A percentile compares a stretch with the other conserved stretches of the same genome.
phyloP scores from a whole-genome alignment of 2,888 invertebrate genomes.

The Barypeithes pellucidus region DNA sequence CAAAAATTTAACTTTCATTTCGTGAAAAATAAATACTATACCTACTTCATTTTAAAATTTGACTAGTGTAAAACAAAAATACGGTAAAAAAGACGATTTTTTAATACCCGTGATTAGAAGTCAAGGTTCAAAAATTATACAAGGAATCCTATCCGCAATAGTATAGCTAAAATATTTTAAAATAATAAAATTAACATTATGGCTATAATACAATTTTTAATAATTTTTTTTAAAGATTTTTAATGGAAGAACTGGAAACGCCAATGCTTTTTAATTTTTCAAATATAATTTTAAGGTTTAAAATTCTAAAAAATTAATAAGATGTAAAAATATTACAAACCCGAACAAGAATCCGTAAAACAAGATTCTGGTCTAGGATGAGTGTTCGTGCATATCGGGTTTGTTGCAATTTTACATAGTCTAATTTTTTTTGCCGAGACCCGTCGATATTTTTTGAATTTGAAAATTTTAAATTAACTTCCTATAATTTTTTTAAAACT shows the following conservation, averaged over 20 bases:
- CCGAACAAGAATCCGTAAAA: no score
- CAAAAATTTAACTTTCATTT: no score
- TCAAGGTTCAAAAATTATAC: constrained; percentile 23
- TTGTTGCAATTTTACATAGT: no score
- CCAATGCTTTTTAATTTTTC: neutral
- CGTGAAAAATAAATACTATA: neutral
- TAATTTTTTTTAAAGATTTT: constrained; percentile 16
- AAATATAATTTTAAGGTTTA: no score
- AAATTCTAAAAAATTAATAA: no score
- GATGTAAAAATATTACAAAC: no score
- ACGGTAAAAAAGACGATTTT: neutral
- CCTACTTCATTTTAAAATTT: neutral
- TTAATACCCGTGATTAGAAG: neutral
- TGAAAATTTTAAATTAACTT: no score
- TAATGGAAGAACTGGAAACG: constrained; percentile 1
- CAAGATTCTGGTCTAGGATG: no score
- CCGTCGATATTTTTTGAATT: no score
- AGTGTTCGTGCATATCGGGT: no score
- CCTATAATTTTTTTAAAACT: no score
- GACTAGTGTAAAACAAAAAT: constrained; percentile 2
- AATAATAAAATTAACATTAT: constrained; percentile 16
- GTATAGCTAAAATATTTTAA: constrained; percentile 24
- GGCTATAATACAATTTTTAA: constrained; percentile 21
- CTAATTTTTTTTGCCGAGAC: no score
- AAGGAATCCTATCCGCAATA: constrained; percentile 33